Percentiles rank a stretch among this genome's conserved stretches.
These are phyloP conservation scores for Amiota communis DNA, from an alignment of 2,888 invertebrate species.

Conservation along the genomic window DNA sequence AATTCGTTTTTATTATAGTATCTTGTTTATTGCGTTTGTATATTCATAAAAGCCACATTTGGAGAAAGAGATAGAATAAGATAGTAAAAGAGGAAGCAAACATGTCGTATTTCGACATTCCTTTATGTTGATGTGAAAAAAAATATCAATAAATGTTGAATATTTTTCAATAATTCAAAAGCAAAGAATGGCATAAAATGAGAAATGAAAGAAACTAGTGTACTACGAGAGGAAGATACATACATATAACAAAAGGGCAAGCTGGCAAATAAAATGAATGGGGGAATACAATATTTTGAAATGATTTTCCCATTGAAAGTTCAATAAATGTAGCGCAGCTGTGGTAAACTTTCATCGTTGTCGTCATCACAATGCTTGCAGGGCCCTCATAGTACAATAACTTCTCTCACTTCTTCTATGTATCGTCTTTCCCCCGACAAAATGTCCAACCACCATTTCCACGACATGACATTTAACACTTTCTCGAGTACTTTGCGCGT, in stretches of 20 bases:
- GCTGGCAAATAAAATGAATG: constrained; percentile 5
- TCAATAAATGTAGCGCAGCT: constrained; percentile 60
- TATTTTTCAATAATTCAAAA: not conserved
- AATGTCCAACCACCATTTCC: constrained; percentile 18
- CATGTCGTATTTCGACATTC: not conserved
- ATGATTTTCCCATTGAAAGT: constrained; percentile 34
- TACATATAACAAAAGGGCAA: constrained; percentile 44
- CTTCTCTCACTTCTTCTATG: not conserved
- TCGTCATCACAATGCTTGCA: not conserved
- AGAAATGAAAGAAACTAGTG: not conserved
- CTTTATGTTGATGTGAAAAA: constrained; percentile 11
- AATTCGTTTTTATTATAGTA: constrained; percentile 18
- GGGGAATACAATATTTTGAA: constrained; percentile 1
- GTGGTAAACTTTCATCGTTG: constrained; percentile 35
- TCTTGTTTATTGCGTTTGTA: constrained; percentile 4
- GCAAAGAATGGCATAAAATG: not conserved
- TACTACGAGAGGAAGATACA: constrained; percentile 44
- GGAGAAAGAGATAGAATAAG: constrained; percentile 19
- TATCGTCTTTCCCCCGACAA: not conserved
- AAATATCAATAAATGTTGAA: constrained; percentile 22
- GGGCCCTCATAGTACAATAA: not conserved
- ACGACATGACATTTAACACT: constrained; percentile 63
- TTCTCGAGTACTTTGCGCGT: constrained; percentile 53
- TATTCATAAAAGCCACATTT: not conserved
- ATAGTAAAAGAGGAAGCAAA: not conserved